phyloP scores from a whole-genome alignment of 2,888 invertebrate species.

The Plagiodera versicolora region DNA sequence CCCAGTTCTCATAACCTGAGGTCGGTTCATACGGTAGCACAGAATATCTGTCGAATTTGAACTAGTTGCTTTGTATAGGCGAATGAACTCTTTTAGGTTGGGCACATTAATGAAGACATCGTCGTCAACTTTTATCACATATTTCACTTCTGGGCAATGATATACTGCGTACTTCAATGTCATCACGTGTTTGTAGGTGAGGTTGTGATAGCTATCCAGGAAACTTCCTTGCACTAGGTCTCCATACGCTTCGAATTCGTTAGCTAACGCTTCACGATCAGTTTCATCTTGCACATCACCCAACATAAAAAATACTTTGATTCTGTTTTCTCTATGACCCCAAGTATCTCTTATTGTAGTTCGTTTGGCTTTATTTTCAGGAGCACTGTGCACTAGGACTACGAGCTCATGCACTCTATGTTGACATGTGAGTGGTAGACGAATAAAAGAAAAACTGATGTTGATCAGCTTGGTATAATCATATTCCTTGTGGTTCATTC shows the following conservation, averaged over 20 bases:
- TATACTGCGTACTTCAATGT: conserved; percentile 74
- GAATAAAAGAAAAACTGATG: conserved; percentile 15
- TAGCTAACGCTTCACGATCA: conserved; percentile 40
- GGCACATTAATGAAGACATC: conserved; percentile 72
- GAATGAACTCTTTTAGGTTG: conserved; percentile 54
- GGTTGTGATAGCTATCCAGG: conserved; percentile 73
- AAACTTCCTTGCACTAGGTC: conserved; percentile 81
- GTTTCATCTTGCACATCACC: conserved; percentile 1
- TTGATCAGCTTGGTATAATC: conserved; percentile 14
- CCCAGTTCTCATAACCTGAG: conserved; percentile 5
- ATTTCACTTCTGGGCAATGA: conserved; percentile 66
- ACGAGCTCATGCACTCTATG: conserved; percentile 53
- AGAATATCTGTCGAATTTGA: conserved; percentile 9
- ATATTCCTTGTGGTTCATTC: neutral
- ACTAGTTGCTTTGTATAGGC: conserved; percentile 5
- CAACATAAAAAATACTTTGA: conserved; percentile 10
- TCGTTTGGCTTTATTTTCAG: conserved; percentile 66
- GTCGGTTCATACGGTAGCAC: conserved; percentile 6
- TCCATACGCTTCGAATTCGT: conserved; percentile 60
- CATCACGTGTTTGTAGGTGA: conserved; percentile 83
- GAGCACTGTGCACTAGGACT: conserved; percentile 73
- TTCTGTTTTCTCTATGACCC: conserved; percentile 2
- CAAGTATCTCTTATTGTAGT: conserved; percentile 59
- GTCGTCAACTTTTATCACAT: conserved; percentile 72
- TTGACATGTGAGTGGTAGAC: conserved; percentile 5